Conservation (phyloP, 2,113 vertebrate genomes). For the Crocuta crocuta region DNA sequence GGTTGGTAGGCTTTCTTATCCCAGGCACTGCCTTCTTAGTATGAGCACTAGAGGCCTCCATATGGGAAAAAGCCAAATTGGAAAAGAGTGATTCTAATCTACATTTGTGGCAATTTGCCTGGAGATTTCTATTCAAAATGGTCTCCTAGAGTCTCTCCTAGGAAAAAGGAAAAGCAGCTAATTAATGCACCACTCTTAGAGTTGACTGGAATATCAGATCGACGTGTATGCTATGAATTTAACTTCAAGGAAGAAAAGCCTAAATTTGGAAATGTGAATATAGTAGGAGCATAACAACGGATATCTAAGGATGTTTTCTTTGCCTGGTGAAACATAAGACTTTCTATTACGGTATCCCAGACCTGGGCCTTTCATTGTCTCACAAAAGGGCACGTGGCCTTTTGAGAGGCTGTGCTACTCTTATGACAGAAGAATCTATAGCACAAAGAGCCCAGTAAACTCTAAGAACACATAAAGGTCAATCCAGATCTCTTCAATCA, state of each 20-base stretch:
- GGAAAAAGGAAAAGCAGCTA: slow-evolving; percentile 49
- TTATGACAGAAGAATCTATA: background rate
- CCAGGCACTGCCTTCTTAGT: background rate
- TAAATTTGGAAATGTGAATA: slow-evolving; percentile 37
- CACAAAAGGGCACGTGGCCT: background rate
- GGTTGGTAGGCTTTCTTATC: background rate
- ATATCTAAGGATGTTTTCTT: slow-evolving; percentile 3
- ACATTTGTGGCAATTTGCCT: slow-evolving; percentile 55
- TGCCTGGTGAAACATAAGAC: background rate
- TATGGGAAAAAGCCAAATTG: background rate
- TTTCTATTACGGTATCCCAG: background rate
- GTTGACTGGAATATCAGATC: slow-evolving; percentile 31
- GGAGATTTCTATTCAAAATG: slow-evolving; percentile 38
- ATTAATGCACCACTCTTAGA: slow-evolving; percentile 31
- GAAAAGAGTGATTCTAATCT: background rate
- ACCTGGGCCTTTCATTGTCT: background rate
- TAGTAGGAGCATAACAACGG: background rate
- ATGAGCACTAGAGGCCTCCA: background rate
- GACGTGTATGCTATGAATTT: background rate
- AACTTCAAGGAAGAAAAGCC: slow-evolving; percentile 42
- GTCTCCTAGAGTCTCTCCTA: background rate
- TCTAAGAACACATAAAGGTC: background rate
- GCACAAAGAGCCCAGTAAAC: background rate
- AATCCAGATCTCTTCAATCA: background rate
- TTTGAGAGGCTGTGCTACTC: background rate